Evolutionary conservation across 2,113 vertebrate species (phyloP).

Genomic region (Centropus unirufus): DNA sequence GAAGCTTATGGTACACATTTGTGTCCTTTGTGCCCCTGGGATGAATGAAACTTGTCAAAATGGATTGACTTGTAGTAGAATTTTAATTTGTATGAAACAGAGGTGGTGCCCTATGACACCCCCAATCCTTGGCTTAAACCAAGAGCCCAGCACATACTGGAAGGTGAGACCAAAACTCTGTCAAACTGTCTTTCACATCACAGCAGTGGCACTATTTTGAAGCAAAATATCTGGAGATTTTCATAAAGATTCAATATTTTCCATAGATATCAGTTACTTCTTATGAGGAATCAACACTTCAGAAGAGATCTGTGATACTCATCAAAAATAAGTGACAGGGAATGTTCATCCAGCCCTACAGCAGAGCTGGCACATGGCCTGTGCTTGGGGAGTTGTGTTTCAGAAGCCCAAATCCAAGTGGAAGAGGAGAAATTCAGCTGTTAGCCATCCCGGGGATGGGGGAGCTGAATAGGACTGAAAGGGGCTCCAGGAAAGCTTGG

Average conservation of each 20-base stretch:
- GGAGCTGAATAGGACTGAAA: background rate
- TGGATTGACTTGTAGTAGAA: background rate
- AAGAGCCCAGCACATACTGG: background rate
- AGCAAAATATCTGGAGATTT: background rate
- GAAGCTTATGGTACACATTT: background rate
- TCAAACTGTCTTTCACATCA: background rate
- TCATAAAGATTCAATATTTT: background rate
- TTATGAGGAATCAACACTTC: background rate
- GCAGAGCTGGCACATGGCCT: background rate
- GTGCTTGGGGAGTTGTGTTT: background rate
- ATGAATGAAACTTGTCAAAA: background rate
- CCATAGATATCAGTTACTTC: background rate
- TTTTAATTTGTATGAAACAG: background rate
- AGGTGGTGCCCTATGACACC: background rate
- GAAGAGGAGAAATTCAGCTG: background rate
- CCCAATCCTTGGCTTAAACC: background rate
- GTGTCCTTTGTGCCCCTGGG: background rate
- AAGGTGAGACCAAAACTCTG: background rate
- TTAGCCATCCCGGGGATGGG: background rate
- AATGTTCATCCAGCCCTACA: background rate
- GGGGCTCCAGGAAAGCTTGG: too few relatives aligned
- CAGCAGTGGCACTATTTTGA: background rate
- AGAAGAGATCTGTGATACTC: background rate
- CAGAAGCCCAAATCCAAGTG: background rate
- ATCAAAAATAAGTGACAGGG: background rate